Evolutionary conservation across 2,113 vertebrate species (phyloP).

Genomic region (Chloebia gouldiae): DNA sequence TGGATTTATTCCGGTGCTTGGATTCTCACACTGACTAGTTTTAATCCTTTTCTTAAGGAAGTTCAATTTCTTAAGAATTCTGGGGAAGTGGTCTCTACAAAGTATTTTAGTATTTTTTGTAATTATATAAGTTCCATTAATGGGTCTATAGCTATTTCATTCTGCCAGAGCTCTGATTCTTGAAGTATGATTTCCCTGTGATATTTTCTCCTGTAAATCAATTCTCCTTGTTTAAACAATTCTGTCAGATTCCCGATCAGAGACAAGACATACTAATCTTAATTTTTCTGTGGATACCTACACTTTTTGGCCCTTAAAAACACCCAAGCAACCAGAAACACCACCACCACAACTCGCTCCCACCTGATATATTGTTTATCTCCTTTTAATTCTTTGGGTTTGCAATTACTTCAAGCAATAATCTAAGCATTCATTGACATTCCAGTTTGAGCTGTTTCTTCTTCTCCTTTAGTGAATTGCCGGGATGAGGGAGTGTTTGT

Average conservation of each 20-base stretch:
- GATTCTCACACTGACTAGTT: background rate
- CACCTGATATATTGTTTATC: background rate
- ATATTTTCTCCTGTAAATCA: background rate
- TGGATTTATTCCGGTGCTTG: background rate
- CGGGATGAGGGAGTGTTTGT: background rate
- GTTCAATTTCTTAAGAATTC: background rate
- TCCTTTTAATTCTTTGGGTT: background rate
- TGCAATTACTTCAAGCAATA: background rate
- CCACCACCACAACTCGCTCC: background rate
- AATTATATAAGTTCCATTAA: background rate
- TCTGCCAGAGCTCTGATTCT: background rate
- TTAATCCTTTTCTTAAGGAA: background rate
- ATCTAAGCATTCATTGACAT: background rate
- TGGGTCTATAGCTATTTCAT: background rate
- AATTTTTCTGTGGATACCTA: background rate
- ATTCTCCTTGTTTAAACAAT: background rate
- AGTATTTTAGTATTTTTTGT: background rate
- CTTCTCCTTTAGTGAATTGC: background rate
- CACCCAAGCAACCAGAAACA: background rate
- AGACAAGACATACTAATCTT: background rate
- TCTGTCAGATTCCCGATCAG: background rate
- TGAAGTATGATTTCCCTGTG: background rate
- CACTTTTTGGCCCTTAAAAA: background rate
- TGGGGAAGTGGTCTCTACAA: background rate
- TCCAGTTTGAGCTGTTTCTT: background rate